Conservation (phyloP, 2,113 vertebrate species). For the Hypomesus transpacificus region DNA sequence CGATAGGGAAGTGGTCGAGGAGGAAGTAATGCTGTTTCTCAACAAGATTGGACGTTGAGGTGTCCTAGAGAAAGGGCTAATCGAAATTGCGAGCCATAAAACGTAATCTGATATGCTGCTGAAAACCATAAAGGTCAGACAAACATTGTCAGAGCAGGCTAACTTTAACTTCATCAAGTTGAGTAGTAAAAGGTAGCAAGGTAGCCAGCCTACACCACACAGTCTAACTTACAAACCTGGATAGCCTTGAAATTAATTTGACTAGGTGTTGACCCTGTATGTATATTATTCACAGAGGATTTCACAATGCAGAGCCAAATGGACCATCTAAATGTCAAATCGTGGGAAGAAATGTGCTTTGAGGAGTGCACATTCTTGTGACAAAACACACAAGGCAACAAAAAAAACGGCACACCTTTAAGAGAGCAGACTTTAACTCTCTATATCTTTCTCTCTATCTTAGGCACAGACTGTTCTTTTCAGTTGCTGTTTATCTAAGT, state of each 20-base stretch:
- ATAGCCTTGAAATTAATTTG: not conserved
- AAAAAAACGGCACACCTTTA: constrained; percentile 24
- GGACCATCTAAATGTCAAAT: not conserved
- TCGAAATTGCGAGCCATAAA: too few relatives aligned
- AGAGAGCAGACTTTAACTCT: constrained; percentile 33
- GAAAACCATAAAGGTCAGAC: too few relatives aligned
- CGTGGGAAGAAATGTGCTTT: constrained; percentile 3
- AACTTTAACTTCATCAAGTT: too few relatives aligned
- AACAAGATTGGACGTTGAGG: too few relatives aligned
- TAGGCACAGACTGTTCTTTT: constrained; percentile 67
- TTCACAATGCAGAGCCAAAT: not conserved
- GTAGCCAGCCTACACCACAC: too few relatives aligned
- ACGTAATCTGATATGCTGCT: too few relatives aligned
- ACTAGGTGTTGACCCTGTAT: not conserved
- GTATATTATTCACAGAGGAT: too few relatives aligned
- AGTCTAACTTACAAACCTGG: not conserved
- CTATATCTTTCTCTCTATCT: constrained; percentile 35
- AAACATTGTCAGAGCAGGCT: too few relatives aligned
- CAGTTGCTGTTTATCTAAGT: constrained; percentile 70
- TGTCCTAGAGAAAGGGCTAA: too few relatives aligned
- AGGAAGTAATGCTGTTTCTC: too few relatives aligned
- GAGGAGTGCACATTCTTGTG: not conserved
- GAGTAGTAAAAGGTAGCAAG: too few relatives aligned
- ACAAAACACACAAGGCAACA: constrained; percentile 10
- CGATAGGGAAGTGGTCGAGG: not conserved